Conservation (phyloP, 1,140 invertebrate species). For the Drosophila burlai region DNA sequence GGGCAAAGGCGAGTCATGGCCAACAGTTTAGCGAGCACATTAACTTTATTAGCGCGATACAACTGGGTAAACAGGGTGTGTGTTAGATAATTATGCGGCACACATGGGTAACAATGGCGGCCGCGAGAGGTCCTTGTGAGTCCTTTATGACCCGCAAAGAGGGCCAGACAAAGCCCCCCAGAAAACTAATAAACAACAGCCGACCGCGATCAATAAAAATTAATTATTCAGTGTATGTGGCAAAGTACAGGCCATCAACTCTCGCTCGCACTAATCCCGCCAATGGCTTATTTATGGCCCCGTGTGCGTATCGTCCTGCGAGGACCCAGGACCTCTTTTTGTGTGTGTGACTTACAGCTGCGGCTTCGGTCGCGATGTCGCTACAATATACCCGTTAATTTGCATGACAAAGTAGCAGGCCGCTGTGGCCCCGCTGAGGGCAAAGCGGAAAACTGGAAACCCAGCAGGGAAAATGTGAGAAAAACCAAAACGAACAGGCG, state of each 20-base stretch:
- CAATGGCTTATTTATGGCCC: slow-evolving; percentile 66
- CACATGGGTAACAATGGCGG: slow-evolving; percentile 65
- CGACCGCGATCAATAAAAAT: slow-evolving; percentile 77
- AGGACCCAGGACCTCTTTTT: slow-evolving; percentile 23
- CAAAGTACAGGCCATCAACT: slow-evolving; percentile 63
- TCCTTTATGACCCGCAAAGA: slow-evolving; percentile 55
- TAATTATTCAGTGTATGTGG: slow-evolving; percentile 76
- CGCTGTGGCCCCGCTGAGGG: neutral
- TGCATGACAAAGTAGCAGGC: slow-evolving; percentile 76
- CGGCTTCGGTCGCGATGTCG: slow-evolving; percentile 52
- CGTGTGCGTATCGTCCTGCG: slow-evolving; percentile 16
- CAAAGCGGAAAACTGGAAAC: neutral
- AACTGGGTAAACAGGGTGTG: slow-evolving; percentile 57
- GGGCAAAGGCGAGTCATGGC: slow-evolving; percentile 65
- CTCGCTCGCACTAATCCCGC: slow-evolving; percentile 59
- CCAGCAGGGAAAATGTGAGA: slow-evolving; percentile 1
- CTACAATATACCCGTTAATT: slow-evolving; percentile 77
- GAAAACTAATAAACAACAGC: slow-evolving; percentile 75
- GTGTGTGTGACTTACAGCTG: slow-evolving; percentile 39
- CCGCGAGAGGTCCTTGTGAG: slow-evolving; percentile 35
- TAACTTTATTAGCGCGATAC: slow-evolving; percentile 77
- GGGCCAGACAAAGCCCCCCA: slow-evolving; percentile 52
- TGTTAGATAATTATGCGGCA: slow-evolving; percentile 57
- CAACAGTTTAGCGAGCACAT: slow-evolving; percentile 71
- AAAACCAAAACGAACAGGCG: slow-evolving; percentile 4